Conservation (phyloP, 2,113 vertebrate genomes). For the Oreochromis tanganicae region DNA sequence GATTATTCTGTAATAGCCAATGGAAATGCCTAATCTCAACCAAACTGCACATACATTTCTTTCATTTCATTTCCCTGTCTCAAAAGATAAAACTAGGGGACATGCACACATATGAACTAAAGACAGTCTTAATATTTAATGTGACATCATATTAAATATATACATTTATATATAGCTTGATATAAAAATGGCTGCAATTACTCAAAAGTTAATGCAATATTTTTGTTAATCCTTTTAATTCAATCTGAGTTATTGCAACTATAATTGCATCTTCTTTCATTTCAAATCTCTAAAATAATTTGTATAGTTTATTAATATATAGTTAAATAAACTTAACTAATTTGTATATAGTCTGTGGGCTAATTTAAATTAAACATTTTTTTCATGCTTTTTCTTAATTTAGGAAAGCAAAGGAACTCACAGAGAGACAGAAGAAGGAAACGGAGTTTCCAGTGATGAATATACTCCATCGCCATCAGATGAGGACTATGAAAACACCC, state of each 20-base stretch:
- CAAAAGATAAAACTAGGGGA: rapidly evolving
- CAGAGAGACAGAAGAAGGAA: background rate
- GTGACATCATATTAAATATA: background rate
- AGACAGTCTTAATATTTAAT: rapidly evolving
- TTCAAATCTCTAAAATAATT: background rate
- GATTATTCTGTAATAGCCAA: background rate
- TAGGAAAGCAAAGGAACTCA: background rate
- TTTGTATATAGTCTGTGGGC: background rate
- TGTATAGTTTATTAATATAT: background rate
- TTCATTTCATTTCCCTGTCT: background rate
- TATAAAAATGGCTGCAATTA: background rate
- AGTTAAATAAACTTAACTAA: background rate
- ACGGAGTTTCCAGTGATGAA: conserved; percentile 26
- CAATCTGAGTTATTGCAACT: background rate
- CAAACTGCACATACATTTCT: background rate
- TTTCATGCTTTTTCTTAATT: background rate
- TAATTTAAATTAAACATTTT: background rate
- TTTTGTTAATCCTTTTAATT: background rate
- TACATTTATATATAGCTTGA: background rate
- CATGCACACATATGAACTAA: background rate
- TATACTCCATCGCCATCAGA: conserved; percentile 46
- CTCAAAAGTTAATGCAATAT: background rate
- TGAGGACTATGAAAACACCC: conserved; percentile 31
- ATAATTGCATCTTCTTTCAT: rapidly evolving
- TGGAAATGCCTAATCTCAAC: background rate